Evolutionary conservation across 2,113 vertebrate genomes (phyloP).

Genomic region (Ictidomys tridecemlineatus): DNA sequence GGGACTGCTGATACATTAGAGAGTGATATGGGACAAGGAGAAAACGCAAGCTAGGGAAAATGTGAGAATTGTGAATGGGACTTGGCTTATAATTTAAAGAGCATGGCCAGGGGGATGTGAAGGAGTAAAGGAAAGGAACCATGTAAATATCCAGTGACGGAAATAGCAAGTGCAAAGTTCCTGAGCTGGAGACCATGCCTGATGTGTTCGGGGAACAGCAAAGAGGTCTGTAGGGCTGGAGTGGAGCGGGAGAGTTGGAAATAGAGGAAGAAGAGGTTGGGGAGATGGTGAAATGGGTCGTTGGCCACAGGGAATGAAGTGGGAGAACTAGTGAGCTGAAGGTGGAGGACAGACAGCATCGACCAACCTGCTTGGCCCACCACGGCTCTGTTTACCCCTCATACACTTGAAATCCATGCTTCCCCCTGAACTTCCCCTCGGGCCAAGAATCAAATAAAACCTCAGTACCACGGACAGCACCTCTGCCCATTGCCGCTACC

Average conservation of each 20-base stretch:
- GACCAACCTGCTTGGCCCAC: not conserved
- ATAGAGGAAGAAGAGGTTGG: not conserved
- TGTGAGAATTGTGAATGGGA: not conserved
- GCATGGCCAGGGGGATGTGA: not conserved
- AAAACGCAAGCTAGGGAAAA: not conserved
- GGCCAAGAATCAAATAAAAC: not conserved
- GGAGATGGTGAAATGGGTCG: not conserved
- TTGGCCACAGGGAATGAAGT: not conserved
- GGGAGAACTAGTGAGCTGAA: not conserved
- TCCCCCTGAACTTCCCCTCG: rapidly evolving
- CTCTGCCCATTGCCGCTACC: constrained; percentile 63
- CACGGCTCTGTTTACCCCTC: not conserved
- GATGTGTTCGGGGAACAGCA: not conserved
- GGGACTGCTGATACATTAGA: not conserved
- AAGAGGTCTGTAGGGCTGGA: not conserved
- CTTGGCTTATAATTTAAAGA: not conserved
- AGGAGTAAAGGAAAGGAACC: not conserved
- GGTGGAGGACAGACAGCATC: constrained; percentile 59
- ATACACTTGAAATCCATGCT: not conserved
- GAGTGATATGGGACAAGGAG: not conserved
- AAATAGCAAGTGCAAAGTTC: not conserved
- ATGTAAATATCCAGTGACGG: not conserved
- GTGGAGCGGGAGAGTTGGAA: not conserved
- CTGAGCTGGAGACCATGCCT: not conserved
- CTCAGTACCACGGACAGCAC: constrained; percentile 81